Conservation (phyloP, 2,113 vertebrate genomes). For the Lepus americanus region DNA sequence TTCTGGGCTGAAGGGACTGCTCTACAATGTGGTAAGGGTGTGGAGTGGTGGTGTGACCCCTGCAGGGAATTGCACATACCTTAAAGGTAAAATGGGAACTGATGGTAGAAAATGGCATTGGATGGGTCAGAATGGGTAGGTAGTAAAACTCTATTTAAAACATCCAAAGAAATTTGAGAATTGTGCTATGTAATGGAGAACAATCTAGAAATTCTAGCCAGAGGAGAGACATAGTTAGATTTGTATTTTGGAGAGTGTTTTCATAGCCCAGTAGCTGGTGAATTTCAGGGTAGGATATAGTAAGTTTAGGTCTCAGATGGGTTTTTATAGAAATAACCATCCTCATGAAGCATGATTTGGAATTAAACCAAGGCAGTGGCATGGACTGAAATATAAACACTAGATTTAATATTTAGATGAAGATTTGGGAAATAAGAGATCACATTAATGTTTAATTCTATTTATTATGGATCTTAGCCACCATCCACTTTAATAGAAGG, state of each 20-base stretch:
- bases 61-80: background rate
- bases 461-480: constrained; percentile 1
- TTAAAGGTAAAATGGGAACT: background rate
- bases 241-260: background rate
- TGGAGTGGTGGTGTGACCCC: rapidly evolving
- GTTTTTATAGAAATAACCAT: background rate
- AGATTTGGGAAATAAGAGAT: background rate
- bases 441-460: constrained; percentile 30
- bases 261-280: background rate
- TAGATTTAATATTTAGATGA: constrained; percentile 50
- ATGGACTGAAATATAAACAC: background rate
- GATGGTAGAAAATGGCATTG: background rate
- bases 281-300: background rate
- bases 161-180: background rate
- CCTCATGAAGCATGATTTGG: background rate
- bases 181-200: background rate
- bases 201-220: background rate
- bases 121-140: background rate
- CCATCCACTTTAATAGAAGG: constrained; percentile 1
- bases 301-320: background rate
- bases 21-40: rapidly evolving
- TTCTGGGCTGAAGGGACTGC: background rate
- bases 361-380: constrained; percentile 9
- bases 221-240: background rate
- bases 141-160: background rate